Conservation (phyloP, 2,113 vertebrate genomes). For the Brachypodius melanocephalos region DNA sequence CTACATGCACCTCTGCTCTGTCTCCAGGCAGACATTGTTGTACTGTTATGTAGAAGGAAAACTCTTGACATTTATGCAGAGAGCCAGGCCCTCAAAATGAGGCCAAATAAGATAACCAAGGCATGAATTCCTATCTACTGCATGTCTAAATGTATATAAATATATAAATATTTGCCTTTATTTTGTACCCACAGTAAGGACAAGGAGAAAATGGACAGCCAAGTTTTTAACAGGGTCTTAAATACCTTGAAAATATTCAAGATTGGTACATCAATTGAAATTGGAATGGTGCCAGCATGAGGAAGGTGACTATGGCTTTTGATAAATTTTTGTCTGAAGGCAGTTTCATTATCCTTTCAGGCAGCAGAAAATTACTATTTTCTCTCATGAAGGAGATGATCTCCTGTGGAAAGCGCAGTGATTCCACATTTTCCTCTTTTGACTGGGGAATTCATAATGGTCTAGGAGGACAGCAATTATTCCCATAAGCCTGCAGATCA, state of each 20-base stretch:
- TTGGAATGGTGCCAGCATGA: not conserved
- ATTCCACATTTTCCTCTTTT: conserved; percentile 26
- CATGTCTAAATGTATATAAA: not conserved
- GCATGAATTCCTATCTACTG: not conserved
- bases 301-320: not conserved
- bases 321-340: conserved; percentile 30
- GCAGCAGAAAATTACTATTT: conserved; percentile 3
- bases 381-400: not conserved
- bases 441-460: conserved; percentile 29
- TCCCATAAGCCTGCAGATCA: conserved; percentile 25
- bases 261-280: not conserved
- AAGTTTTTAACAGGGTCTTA: not conserved
- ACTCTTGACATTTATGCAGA: not conserved
- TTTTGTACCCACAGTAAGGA: not conserved
- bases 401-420: not conserved
- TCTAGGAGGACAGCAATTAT: conserved; percentile 53
- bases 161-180: not conserved
- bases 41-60: not conserved
- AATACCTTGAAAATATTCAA: not conserved
- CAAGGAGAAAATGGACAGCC: not conserved
- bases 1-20: not conserved
- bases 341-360: conserved; percentile 28
- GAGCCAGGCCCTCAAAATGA: not conserved
- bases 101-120: not conserved
- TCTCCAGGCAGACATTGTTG: not conserved